A percentile compares a stretch with the other conserved stretches of the same genome.
Evolutionary conservation across 2,888 invertebrate species (phyloP).

Genomic region (Gisinianus flammeolus): DNA sequence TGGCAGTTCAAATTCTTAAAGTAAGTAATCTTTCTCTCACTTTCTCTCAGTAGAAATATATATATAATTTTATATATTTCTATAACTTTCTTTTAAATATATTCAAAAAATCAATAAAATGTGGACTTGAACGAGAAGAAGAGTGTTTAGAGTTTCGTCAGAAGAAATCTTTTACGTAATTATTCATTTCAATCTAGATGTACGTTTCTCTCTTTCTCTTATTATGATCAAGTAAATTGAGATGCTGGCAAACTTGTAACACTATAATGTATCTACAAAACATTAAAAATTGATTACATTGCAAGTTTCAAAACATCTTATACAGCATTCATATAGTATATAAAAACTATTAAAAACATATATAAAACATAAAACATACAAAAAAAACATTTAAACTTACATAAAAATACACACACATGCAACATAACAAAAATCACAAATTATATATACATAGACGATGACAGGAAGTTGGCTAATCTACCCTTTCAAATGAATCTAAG

Average conservation of each 20-base stretch:
- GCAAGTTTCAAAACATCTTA: background rate
- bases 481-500: slow-evolving; percentile 17
- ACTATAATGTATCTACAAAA: background rate
- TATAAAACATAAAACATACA: background rate
- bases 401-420: background rate
- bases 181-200: too few relatives aligned
- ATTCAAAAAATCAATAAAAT: background rate
- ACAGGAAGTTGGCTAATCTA: slow-evolving; percentile 4
- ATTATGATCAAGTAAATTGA: background rate
- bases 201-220: too few relatives aligned
- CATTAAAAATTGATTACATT: background rate
- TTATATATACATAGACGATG: background rate
- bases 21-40: too few relatives aligned
- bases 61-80: too few relatives aligned
- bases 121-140: too few relatives aligned
- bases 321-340: background rate
- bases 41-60: too few relatives aligned
- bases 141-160: too few relatives aligned
- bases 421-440: background rate
- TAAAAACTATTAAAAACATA: background rate
- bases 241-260: background rate
- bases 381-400: background rate
- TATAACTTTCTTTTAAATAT: too few relatives aligned
- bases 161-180: too few relatives aligned
- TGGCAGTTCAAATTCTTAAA: too few relatives aligned